Base-by-base conservation (phyloP, 1,140 invertebrate genomes). In the Macrostomum lignano region DNA sequence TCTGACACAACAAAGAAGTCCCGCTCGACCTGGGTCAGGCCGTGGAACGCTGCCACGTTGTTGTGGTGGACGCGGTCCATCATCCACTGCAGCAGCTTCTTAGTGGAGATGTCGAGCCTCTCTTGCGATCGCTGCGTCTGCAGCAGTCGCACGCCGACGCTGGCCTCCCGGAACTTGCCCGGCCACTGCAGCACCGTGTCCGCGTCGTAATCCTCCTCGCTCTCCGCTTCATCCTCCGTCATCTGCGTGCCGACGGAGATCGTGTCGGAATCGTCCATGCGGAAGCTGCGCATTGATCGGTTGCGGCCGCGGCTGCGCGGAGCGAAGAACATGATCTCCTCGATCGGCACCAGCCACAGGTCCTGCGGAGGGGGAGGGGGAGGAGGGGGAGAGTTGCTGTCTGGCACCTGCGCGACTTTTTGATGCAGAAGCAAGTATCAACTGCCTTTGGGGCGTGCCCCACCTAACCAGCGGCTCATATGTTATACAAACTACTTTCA, bases 171-270 rank as follows among this genome's bases (percentile, higher is more conserved):
- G 29, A 37, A 45, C 36, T 37, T 44, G 3, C 44, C 45, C 3
- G 47, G 47, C 45, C 47, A 49, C 26, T 49, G 47, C 14, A 49
- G 32, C 14, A 49, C 40, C 11, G 25, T 17, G 13, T 13, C n/a
- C 3, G 13, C 31, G 13, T 14, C 17, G 23, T 21, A 15, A 43
- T 19, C n/a, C 42, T 39, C 7, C 22, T 21, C 33, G 24, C 2
- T 17, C 7, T 36, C 39, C 5, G 31, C 15, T 7, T 39, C 38
- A 0, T 45, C 43, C 17, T 39, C 22, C 7, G 38, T 41, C 2
- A 43, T 40, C 3, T 29, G 26, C 7, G 40, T 14, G 3, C 41
- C 44, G 14, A 31, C 34, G 7, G 41, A 31, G 14, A 42, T 43
- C 15, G 30, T 40, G n/a, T 38, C 17, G 13, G n/a, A n/a, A n/a